Conservation (phyloP, 2,888 invertebrate species). For the Parnassius glacialis region DNA sequence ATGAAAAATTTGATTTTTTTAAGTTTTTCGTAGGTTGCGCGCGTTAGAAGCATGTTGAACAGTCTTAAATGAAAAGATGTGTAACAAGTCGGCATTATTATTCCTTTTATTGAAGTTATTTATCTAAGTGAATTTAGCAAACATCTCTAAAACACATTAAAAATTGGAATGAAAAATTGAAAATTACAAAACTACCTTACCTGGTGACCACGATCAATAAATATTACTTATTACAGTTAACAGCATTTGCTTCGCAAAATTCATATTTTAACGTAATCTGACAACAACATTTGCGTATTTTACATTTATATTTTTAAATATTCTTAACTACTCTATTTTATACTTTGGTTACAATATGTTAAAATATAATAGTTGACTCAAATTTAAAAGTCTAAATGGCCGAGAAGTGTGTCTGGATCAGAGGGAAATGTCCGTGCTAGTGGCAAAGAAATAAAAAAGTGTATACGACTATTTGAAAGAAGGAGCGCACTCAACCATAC, state of each 20-base stretch:
- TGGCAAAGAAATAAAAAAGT: conserved; percentile 59
- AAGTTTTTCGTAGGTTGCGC: conserved; percentile 40
- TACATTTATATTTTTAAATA: too few species aligned
- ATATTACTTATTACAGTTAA: too few species aligned
- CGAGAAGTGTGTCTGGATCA: conserved; percentile 43
- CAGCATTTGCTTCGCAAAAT: too few species aligned
- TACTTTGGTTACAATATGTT: background rate
- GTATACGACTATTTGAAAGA: conserved; percentile 49
- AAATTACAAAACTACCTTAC: too few species aligned
- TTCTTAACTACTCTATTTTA: too few species aligned
- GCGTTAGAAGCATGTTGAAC: conserved; percentile 49
- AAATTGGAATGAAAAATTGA: too few species aligned
- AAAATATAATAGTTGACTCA: conserved; percentile 4
- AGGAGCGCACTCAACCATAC: conserved; percentile 62
- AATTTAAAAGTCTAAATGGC: conserved; percentile 28
- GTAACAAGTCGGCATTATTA: conserved; percentile 26
- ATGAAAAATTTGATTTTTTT: conserved; percentile 33
- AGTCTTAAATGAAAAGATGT: conserved; percentile 58
- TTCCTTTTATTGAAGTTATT: conserved; percentile 10
- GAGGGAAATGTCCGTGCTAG: conserved; percentile 64
- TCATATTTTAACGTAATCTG: too few species aligned
- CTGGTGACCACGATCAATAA: too few species aligned
- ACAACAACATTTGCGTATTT: too few species aligned
- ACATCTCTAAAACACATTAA: too few species aligned
- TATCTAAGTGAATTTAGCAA: too few species aligned